Conservation (phyloP, 2,888 invertebrate species). For the Tortrix viridana region DNA sequence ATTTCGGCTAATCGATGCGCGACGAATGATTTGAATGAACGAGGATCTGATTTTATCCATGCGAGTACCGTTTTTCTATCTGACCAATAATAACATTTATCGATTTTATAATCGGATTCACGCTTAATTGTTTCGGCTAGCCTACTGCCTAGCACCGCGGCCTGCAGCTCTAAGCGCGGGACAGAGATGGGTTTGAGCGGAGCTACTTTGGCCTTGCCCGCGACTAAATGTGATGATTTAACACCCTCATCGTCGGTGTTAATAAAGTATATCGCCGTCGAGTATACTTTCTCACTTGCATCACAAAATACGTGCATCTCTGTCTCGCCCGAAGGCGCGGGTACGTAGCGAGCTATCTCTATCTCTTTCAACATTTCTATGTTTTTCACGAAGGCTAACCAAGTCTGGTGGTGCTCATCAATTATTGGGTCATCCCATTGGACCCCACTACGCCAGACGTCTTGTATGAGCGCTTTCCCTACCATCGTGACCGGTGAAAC, state of each 20-base stretch:
- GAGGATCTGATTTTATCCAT: not conserved
- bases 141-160: constrained; percentile 32
- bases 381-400: not conserved
- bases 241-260: constrained; percentile 21
- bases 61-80: constrained; percentile 5
- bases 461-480: constrained; percentile 28
- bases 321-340: not conserved
- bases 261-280: constrained; percentile 41
- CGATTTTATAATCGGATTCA: not conserved
- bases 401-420: not conserved
- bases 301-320: constrained; percentile 44
- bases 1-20: not conserved
- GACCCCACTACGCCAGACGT: constrained; percentile 36
- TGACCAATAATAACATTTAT: constrained; percentile 4
- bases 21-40: not conserved
- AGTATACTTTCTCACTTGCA: constrained; percentile 44
- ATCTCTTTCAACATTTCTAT: not conserved
- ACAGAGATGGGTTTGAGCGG: constrained; percentile 36
- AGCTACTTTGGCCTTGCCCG: constrained; percentile 36
- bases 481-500: constrained; percentile 20
- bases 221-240: constrained; percentile 40
- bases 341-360: not conserved
- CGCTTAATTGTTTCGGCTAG: constrained; percentile 2
- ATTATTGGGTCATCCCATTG: constrained; percentile 38
- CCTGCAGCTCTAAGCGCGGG: constrained; percentile 39